Evolutionary conservation across 2,113 vertebrate species (phyloP).

Genomic region (Syngnathus scovelli): DNA sequence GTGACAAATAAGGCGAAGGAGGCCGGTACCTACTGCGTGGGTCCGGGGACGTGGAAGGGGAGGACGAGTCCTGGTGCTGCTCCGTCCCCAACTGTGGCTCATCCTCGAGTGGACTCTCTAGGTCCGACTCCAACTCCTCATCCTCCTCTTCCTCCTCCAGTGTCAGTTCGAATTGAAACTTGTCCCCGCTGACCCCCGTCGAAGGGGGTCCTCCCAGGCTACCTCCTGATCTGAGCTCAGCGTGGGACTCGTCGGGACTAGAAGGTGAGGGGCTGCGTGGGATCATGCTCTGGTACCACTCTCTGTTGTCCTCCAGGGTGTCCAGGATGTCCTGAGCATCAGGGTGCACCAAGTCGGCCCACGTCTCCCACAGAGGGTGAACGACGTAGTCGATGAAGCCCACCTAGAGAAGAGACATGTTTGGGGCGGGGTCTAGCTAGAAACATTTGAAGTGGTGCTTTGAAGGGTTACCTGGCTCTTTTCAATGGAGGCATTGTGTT

Average conservation of each 20-base stretch:
- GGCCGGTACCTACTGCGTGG: slow-evolving; percentile 46
- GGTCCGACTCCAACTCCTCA: slow-evolving; percentile 62
- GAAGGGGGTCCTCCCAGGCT: slow-evolving; percentile 30
- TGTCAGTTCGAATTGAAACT: slow-evolving; percentile 83
- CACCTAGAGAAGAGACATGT: slow-evolving; percentile 64
- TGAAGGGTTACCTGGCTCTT: slow-evolving; percentile 78
- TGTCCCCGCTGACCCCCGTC: slow-evolving; percentile 56
- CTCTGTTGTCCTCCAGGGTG: slow-evolving; percentile 87
- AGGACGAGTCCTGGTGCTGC: slow-evolving; percentile 37
- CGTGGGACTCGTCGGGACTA: slow-evolving; percentile 46
- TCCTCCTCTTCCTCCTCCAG: slow-evolving; percentile 77
- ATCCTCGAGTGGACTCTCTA: slow-evolving; percentile 70
- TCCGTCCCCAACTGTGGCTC: slow-evolving; percentile 44
- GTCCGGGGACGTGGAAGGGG: slow-evolving; percentile 46
- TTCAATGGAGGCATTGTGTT: slow-evolving; percentile 85
- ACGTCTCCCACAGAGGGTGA: slow-evolving; percentile 90
- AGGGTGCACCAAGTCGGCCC: slow-evolving; percentile 88
- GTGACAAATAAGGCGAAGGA: slow-evolving; percentile 45
- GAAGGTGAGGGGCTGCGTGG: slow-evolving; percentile 76
- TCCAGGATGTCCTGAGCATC: slow-evolving; percentile 89
- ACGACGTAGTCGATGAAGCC: slow-evolving; percentile 90
- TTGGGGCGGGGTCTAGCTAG: background rate
- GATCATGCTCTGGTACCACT: slow-evolving; percentile 95
- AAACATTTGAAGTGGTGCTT: background rate
- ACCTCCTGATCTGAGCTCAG: slow-evolving; percentile 22